A percentile compares a stretch with the other conserved stretches of the same genome.
Conservation (phyloP, 37 sponge, comb jelly and placozoan species). For the Petrosia ficiformis region DNA sequence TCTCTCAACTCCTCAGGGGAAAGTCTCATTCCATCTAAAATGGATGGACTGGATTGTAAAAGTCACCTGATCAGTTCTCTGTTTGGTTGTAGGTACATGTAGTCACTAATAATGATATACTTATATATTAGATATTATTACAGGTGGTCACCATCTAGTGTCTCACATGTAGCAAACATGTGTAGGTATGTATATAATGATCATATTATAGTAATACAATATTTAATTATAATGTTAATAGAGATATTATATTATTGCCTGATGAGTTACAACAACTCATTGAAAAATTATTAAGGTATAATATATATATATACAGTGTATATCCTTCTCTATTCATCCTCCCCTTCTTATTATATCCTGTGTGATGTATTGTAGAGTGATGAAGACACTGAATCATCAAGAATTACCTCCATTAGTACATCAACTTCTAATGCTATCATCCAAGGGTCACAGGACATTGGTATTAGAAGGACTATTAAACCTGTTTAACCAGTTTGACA, state of each 20-base stretch:
- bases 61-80: conserved; percentile 59
- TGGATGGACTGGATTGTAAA: conserved; percentile 55
- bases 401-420: conserved; percentile 79
- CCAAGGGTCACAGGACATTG: conserved; percentile 59
- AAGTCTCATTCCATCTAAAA: conserved; percentile 5
- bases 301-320: neutral
- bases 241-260: conserved; percentile 47
- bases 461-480: conserved; percentile 47
- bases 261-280: conserved; percentile 65
- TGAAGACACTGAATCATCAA: conserved; percentile 32
- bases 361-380: conserved; percentile 22
- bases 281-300: conserved; percentile 63
- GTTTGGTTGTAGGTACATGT: conserved; percentile 41
- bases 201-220: neutral
- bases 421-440: conserved; percentile 73
- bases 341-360: neutral
- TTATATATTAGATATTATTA: neutral
- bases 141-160: conserved; percentile 42
- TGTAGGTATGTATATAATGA: conserved; percentile 20
- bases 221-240: conserved; percentile 13
- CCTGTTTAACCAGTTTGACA: conserved; percentile 61
- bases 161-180: conserved; percentile 30
- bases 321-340: neutral
- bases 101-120: neutral
- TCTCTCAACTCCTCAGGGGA: neutral